Conservation (phyloP, 1,140 invertebrate species). For the Gryon sp. region DNA sequence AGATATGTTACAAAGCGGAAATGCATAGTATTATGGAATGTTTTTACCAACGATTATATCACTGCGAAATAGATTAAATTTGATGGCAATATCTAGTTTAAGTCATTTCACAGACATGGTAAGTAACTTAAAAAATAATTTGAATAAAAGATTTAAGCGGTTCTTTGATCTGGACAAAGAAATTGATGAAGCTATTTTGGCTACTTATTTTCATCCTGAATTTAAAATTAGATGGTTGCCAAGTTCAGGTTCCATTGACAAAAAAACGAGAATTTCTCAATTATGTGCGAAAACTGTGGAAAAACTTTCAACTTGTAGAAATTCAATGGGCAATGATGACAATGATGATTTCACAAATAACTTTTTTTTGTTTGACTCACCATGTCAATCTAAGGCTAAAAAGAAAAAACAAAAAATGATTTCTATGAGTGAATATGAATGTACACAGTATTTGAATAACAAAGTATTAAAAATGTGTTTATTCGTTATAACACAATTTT, state of each 20-base stretch:
- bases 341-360: constrained; percentile 5
- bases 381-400: too few species aligned
- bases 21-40: constrained; percentile 13
- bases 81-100: neutral
- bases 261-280: neutral
- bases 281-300: neutral
- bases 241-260: neutral
- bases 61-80: neutral
- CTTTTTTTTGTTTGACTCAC: constrained; percentile 14
- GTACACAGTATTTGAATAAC: too few species aligned
- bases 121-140: neutral
- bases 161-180: neutral
- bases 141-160: neutral
- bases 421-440: too few species aligned
- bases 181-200: constrained; percentile 10
- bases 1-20: constrained; percentile 10
- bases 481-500: too few species aligned
- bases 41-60: constrained; percentile 10
- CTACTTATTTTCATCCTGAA: neutral
- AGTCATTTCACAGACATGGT: neutral
- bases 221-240: constrained; percentile 9
- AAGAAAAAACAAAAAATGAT: too few species aligned
- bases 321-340: too few species aligned
- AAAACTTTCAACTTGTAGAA: neutral
- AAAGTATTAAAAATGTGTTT: too few species aligned